phyloP scores from a whole-genome alignment of 2,113 vertebrate genomes.

The Speoplatyrhinus poulsoni region DNA sequence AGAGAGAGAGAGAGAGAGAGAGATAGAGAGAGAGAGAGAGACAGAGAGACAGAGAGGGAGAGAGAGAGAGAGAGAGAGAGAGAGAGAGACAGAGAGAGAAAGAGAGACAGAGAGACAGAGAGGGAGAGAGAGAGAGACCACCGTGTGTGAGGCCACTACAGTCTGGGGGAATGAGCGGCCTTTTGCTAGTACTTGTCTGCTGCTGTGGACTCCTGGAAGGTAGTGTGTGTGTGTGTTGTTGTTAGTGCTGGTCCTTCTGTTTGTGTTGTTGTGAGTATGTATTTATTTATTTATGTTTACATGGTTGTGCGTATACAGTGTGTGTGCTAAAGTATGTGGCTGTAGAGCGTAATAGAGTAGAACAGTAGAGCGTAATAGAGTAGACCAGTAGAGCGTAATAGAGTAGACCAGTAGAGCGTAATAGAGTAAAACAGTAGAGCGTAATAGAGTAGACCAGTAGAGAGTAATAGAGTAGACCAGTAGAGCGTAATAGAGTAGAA shows the following conservation, averaged over 20 bases:
- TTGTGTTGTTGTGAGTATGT: background rate
- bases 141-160: background rate
- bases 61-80: constrained; percentile 3
- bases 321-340: too few species aligned
- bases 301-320: background rate
- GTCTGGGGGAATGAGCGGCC: constrained; percentile 33
- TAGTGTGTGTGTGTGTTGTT: constrained; percentile 32
- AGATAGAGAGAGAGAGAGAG: constrained; percentile 6
- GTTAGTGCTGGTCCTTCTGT: background rate
- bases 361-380: too few species aligned
- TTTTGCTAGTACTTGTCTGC: constrained; percentile 38
- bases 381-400: too few species aligned
- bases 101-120: background rate
- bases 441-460: too few species aligned
- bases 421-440: too few species aligned
- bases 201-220: constrained; percentile 53
- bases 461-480: too few species aligned
- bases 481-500: too few species aligned
- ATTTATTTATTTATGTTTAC: too few species aligned
- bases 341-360: too few species aligned
- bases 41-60: background rate
- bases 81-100: constrained; percentile 6
- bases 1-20: constrained; percentile 18
- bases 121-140: constrained; percentile 3
- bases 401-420: too few species aligned